Base-by-base conservation (phyloP, 2,888 invertebrate genomes). In the Pyralis farinalis region DNA sequence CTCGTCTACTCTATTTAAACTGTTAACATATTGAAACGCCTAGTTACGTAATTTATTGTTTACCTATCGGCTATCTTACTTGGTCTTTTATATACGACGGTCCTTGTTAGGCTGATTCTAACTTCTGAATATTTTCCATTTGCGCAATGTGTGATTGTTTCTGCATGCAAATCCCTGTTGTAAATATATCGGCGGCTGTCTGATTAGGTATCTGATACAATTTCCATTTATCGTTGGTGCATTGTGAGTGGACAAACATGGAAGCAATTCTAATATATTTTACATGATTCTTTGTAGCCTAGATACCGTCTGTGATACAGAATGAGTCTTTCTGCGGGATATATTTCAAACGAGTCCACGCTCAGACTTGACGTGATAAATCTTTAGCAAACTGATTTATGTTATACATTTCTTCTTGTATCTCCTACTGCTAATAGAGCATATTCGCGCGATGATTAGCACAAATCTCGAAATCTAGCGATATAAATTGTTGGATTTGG, bases 21-120 rank as follows among this genome's bases (percentile, higher is more conserved):
- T 71, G 68, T 72, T 64, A 75, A 77, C 75, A 78, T 73, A 82
- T 77, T 78, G 64, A 53, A 69, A 69, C 63, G 58, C 63, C 73
- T 70, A 59, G 72, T 74, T 71, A 59, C 55, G 63, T 64, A 72
- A 80, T 83, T 78, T 86, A 84, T 81, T 80, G 73, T 82, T 72
- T 62, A 70, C 70, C 65, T 74, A 71, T 71, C 61, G 67, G 65
- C 70, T 74, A 81, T 78, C 76, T 78, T 62, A 63, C 57, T 56
- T 55, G 45, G 57, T 63, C 58, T 63, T 60, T 71, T 74, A 73
- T 72, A 71, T 69, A 73, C 63, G 62, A 63, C 61, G 61, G 64
- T 59, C 71, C 84, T 85, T 79, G 81, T 85, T 81, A 76, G 71
- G 70, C 68, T 65, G 63, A 76, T 70, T 73, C 68, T 70, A 68